A percentile compares a stretch with the other conserved stretches of the same genome.
These are phyloP conservation scores for Staurois parvus DNA, from an alignment of 2,797 vertebrate genomes.

Conservation along the genomic window DNA sequence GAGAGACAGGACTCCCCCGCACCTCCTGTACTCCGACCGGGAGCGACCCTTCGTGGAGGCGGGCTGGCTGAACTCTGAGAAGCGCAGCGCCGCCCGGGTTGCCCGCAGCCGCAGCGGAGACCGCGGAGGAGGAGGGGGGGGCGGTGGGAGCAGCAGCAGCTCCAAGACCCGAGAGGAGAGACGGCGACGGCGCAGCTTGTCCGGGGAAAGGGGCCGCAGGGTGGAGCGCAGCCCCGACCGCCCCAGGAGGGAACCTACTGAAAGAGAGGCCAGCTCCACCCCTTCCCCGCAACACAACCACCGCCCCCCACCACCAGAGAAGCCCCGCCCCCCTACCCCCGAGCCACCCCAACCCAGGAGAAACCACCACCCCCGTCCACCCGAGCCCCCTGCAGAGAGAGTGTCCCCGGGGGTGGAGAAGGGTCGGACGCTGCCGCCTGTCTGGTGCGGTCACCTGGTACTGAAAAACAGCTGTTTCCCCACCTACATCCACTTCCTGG, in stretches of 20 bases:
- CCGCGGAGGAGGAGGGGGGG: slow-evolving; percentile 80
- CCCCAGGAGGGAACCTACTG: slow-evolving; percentile 74
- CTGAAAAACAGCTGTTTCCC: slow-evolving; percentile 98
- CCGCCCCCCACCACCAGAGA: slow-evolving; percentile 77
- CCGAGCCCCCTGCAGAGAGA: slow-evolving; percentile 77
- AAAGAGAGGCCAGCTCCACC: slow-evolving; percentile 50
- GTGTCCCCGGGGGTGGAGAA: slow-evolving; percentile 85
- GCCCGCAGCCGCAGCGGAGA: slow-evolving; percentile 90
- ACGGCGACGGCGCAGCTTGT: slow-evolving; percentile 83
- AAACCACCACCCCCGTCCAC: slow-evolving; percentile 79
- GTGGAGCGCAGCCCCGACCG: slow-evolving; percentile 86
- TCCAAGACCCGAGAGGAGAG: slow-evolving; percentile 84
- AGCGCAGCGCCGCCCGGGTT: slow-evolving; percentile 84
- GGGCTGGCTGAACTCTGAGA: slow-evolving; percentile 86
- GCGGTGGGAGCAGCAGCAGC: slow-evolving; percentile 77
- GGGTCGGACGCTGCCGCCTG: slow-evolving; percentile 85
- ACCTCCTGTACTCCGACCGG: slow-evolving; percentile 83
- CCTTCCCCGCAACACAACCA: slow-evolving; percentile 75
- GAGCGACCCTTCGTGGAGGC: slow-evolving; percentile 86
- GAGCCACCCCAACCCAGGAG: slow-evolving; percentile 80
- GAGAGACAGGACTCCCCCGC: slow-evolving; percentile 86
- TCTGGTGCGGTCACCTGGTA: slow-evolving; percentile 94
- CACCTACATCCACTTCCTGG: slow-evolving; percentile 92
- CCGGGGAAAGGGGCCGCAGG: slow-evolving; percentile 78
- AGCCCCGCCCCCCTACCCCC: slow-evolving; percentile 81